phyloP scores from a whole-genome alignment of 2,113 vertebrate genomes.

The Naja naja region DNA sequence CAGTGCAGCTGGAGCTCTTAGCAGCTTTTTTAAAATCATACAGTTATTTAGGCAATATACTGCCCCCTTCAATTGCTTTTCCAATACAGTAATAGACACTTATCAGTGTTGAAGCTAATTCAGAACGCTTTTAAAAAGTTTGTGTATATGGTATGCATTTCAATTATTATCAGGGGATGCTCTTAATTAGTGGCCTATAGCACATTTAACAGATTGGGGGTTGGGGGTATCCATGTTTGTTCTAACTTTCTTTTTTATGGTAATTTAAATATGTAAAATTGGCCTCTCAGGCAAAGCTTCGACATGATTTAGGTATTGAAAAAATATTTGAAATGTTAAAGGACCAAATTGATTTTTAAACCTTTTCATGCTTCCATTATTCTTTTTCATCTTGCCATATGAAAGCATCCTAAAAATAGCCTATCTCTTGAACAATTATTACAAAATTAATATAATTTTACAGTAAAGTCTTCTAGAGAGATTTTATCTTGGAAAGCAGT shows the following conservation, averaged over 20 bases:
- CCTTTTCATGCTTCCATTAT: neutral
- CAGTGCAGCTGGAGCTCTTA: neutral
- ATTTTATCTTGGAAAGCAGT: neutral
- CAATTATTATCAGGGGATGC: neutral
- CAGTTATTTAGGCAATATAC: neutral
- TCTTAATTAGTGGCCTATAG: neutral
- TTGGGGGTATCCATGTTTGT: neutral
- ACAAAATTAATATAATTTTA: neutral
- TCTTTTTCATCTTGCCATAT: neutral
- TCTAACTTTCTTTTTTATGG: neutral
- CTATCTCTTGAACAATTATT: neutral
- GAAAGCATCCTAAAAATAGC: neutral
- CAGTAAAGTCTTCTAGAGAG: neutral
- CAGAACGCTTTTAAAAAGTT: neutral
- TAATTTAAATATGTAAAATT: neutral
- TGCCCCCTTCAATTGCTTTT: neutral
- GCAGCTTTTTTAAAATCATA: neutral
- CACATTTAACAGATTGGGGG: neutral
- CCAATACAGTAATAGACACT: neutral
- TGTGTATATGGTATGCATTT: neutral
- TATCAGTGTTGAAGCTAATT: neutral
- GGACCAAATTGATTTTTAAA: neutral
- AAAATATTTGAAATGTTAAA: neutral
- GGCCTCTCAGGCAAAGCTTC: neutral
- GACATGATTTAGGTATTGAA: neutral